These are phyloP conservation scores for Apostichopus californicus DNA, from an alignment of 35 echinoderm and acorn worm genomes.

Conservation along the genomic window DNA sequence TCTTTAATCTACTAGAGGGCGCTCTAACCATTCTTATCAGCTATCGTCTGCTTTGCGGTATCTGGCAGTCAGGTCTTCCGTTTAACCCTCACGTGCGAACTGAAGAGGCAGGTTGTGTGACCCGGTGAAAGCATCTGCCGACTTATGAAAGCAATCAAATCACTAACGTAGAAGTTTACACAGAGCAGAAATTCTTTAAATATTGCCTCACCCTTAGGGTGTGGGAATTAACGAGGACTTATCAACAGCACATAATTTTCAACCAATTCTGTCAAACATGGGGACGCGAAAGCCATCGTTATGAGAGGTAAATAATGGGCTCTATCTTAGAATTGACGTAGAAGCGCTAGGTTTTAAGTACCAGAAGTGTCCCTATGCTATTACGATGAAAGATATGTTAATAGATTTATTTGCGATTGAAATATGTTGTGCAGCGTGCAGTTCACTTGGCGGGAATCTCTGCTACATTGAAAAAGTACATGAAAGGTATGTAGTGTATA, in stretches of 20 bases:
- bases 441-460: no score
- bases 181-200: slow-evolving; percentile 32
- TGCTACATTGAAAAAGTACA: no score
- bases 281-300: background rate
- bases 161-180: slow-evolving; percentile 18
- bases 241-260: slow-evolving; percentile 38
- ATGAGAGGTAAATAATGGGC: background rate
- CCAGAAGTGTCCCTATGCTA: background rate
- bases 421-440: background rate
- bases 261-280: background rate
- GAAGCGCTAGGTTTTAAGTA: background rate
- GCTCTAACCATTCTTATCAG: background rate
- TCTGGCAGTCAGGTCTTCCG: background rate
- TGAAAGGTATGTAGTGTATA: no score
- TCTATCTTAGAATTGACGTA: background rate
- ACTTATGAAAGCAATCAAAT: slow-evolving; percentile 39
- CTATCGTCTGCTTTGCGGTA: background rate
- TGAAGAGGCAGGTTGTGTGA: slow-evolving; percentile 25
- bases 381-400: slow-evolving; percentile 24
- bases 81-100: slow-evolving; percentile 3
- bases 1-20: background rate
- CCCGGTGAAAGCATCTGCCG: slow-evolving; percentile 25
- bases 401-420: background rate
- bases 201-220: slow-evolving; percentile 45
- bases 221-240: slow-evolving; percentile 42